Percentiles rank a stretch among this genome's conserved stretches.
These are phyloP conservation scores for Liasis olivaceus DNA, from an alignment of 2,797 vertebrate genomes.

Conservation along the genomic window DNA sequence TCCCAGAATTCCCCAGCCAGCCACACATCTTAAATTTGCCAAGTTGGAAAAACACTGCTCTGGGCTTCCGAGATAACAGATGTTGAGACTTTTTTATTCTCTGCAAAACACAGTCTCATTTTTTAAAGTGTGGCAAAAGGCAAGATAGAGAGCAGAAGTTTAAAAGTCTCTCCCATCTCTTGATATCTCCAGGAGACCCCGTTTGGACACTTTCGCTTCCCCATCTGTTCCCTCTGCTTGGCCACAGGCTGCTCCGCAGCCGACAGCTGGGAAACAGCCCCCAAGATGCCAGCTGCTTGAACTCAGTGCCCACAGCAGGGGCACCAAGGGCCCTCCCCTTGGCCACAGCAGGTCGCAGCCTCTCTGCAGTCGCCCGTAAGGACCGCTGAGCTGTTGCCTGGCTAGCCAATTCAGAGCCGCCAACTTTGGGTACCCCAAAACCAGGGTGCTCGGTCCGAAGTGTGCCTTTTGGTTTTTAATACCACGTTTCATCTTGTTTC, in stretches of 20 bases:
- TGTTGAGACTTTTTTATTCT: background rate
- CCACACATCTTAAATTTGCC: no score
- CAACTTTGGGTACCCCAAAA: no score
- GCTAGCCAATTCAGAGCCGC: background rate
- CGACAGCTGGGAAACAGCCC: slow-evolving; percentile 7
- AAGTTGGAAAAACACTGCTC: no score
- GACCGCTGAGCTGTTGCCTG: background rate
- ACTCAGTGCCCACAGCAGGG: background rate
- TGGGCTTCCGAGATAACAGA: background rate
- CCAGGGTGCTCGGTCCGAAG: no score
- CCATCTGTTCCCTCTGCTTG: background rate
- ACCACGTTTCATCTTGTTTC: background rate
- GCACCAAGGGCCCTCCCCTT: background rate
- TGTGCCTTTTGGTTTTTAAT: background rate
- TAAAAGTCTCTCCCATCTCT: no score
- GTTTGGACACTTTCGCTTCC: background rate
- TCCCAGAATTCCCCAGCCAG: no score
- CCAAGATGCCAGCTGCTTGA: background rate
- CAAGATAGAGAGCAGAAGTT: background rate
- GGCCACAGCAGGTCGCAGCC: background rate
- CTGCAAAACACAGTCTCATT: background rate
- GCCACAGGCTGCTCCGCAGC: background rate
- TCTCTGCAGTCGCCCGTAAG: background rate
- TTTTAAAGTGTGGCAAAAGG: background rate
- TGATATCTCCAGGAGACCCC: background rate